Base-by-base conservation (phyloP, 2,888 invertebrate species). In the Drosophila diplacantha region DNA sequence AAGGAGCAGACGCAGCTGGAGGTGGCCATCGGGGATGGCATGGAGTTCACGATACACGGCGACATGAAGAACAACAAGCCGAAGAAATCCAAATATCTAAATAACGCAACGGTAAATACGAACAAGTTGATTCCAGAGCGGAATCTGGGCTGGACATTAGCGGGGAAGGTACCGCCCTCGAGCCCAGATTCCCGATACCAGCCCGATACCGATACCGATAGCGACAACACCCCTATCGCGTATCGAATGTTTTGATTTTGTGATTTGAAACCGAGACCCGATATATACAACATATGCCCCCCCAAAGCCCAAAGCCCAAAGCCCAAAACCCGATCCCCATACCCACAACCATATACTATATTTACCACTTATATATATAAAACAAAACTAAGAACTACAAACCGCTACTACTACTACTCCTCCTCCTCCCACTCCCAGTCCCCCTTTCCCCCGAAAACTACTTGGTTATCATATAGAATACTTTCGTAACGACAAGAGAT, bases 21-120 rank as follows among this genome's bases (percentile, higher is more conserved):
- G 90, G 95, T 96, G 72, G 95, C 96, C 69, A 95, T 96, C 85
- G 96, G 96, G 47, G 96, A 96, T 87, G 96, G 96, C 74, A 96
- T 96, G 94, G 96, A 96, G 89, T 95, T 96, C 86, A 96, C 95
- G 52, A 96, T 96, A 90, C 96, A 95, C 89, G 96, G 95, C 92
- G 95, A 96, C 90, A 90, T 93, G 75, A 93, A 92, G 89, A 93
- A 93, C 88, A 93, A 92, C 88, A 95, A 95, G 90, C 90, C 94
- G 87, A 95, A 94, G 89, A 93, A 93, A 89, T 93, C 93, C 83
- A 94, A 94, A 90, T 91, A 93, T 86, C 92, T 94, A 88, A 94
- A 94, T 88, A 95, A 94, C 89, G 93, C 93, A 85, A 92, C 92
- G 89, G 91, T 91, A 75, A 91, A 83, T 78, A 63, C 56, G 16